A percentile compares a stretch with the other conserved stretches of the same genome.
phyloP scores from a whole-genome alignment of 1,140 invertebrate species.

The Triops longicaudatus region DNA sequence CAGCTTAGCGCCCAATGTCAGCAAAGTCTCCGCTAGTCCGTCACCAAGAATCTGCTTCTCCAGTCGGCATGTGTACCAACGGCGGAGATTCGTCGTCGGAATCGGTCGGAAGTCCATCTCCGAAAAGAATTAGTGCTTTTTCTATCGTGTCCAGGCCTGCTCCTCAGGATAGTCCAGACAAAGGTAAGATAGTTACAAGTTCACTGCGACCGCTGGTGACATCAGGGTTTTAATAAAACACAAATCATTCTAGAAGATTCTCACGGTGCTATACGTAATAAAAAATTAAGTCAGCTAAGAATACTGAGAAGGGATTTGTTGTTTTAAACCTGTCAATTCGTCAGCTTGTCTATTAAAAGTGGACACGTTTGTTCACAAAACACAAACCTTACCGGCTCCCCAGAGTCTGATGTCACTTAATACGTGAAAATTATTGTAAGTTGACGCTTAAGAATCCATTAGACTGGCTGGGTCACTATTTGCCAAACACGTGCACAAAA shows the following conservation, averaged over 20 bases:
- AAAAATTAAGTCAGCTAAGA: too few species aligned
- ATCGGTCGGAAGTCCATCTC: not conserved
- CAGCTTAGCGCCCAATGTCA: not conserved
- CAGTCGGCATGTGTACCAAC: not conserved
- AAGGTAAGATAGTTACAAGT: not conserved
- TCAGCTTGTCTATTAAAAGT: too few species aligned
- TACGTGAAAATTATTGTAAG: too few species aligned
- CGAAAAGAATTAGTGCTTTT: not conserved
- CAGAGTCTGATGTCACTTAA: too few species aligned
- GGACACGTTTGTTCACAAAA: too few species aligned
- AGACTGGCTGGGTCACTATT: too few species aligned
- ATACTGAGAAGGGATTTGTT: too few species aligned
- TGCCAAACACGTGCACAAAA: too few species aligned
- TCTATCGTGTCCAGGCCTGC: not conserved
- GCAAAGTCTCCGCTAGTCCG: not conserved
- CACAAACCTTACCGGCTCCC: too few species aligned
- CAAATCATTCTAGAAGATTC: not conserved
- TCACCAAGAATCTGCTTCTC: not conserved
- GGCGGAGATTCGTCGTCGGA: not conserved
- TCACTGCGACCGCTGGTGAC: not conserved
- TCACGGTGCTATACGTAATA: too few species aligned
- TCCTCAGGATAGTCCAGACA: constrained; percentile 2
- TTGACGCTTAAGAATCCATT: too few species aligned
- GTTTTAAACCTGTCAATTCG: too few species aligned
- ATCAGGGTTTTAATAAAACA: not conserved